These are phyloP conservation scores for Argopecten irradians DNA, from an alignment of 1,140 invertebrate species.

Conservation along the genomic window DNA sequence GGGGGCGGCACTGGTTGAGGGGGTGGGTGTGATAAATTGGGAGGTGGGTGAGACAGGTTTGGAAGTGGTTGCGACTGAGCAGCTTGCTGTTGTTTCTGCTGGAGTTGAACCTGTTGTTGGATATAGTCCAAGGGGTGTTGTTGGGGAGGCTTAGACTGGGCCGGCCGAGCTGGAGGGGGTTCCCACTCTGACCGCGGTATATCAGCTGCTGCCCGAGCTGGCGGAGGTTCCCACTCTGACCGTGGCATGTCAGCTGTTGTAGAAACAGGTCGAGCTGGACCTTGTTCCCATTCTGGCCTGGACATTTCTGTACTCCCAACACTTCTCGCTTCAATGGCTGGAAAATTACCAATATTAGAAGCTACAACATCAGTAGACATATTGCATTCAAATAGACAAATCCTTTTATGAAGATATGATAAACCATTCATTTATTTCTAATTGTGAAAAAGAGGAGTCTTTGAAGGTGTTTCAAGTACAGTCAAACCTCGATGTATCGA, in stretches of 20 bases:
- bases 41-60: not conserved
- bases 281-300: constrained; percentile 36
- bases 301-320: constrained; percentile 25
- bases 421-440: no score
- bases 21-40: constrained; percentile 33
- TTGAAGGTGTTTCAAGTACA: no score
- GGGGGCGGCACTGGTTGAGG: constrained; percentile 55
- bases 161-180: constrained; percentile 42
- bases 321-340: constrained; percentile 39
- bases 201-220: not conserved
- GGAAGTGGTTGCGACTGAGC: constrained; percentile 19
- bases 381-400: not conserved
- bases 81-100: constrained; percentile 47
- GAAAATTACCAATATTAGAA: not conserved
- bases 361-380: not conserved
- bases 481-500: no score
- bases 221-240: not conserved
- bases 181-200: constrained; percentile 55
- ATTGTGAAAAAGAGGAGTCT: no score
- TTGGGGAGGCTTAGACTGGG: constrained; percentile 47
- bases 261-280: no score
- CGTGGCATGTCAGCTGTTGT: not conserved
- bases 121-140: constrained; percentile 67
- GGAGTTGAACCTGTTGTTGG: constrained; percentile 59
- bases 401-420: no score